These are phyloP conservation scores for Ambastaia sidthimunki DNA, from an alignment of 2,797 vertebrate species.

Conservation along the genomic window DNA sequence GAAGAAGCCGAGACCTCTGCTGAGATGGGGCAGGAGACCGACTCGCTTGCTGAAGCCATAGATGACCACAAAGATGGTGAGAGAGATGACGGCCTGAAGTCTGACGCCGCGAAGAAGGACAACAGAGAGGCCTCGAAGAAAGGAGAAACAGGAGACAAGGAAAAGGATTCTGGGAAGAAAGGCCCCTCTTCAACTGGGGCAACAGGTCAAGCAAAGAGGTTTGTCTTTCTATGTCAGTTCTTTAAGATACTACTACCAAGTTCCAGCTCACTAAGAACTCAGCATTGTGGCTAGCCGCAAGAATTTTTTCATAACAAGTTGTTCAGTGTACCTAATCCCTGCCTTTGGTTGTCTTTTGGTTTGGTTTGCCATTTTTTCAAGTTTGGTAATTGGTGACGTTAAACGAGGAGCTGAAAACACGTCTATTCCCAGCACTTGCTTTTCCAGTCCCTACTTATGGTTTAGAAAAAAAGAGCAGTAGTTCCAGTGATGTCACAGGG, in stretches of 20 bases:
- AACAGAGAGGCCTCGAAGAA: conserved; percentile 94
- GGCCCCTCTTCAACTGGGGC: conserved; percentile 97
- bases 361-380: conserved; percentile 77
- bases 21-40: conserved; percentile 89
- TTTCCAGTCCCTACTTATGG: conserved; percentile 81
- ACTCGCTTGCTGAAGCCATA: conserved; percentile 86
- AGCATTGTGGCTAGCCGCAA: conserved; percentile 99
- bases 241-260: conserved; percentile 88
- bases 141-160: conserved; percentile 98
- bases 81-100: conserved; percentile 92
- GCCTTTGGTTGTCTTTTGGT: conserved; percentile 81
- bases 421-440: conserved; percentile 85
- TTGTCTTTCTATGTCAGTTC: conserved; percentile 99
- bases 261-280: conserved; percentile 98
- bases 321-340: conserved; percentile 91
- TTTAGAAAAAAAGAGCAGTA: conserved; percentile 84
- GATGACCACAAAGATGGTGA: conserved; percentile 95
- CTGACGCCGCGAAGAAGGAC: conserved; percentile 93
- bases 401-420: conserved; percentile 76
- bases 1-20: conserved; percentile 88
- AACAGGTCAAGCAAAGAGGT: conserved; percentile 99
- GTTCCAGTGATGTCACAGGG: conserved; percentile 89
- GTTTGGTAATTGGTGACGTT: conserved; percentile 85
- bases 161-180: conserved; percentile 99
- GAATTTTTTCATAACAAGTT: conserved; percentile 80